phyloP scores from a whole-genome alignment of 2,888 invertebrate species.

The Eristalis tenax region DNA sequence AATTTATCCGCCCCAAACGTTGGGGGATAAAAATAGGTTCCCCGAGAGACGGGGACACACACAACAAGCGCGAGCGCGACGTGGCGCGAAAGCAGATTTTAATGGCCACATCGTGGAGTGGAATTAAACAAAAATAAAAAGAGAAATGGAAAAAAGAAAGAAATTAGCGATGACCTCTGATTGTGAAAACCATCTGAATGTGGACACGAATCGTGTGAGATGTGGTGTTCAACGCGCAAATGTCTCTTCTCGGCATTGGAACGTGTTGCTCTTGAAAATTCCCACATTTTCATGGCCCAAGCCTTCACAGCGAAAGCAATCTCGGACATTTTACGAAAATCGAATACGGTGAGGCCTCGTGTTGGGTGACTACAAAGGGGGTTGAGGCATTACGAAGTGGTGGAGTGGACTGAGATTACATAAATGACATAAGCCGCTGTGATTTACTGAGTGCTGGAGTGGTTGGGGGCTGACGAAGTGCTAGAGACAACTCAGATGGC shows the following conservation, averaged over 20 bases:
- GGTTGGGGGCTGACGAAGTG: no score
- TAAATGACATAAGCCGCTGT: no score
- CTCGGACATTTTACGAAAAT: no score
- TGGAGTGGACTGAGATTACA: no score
- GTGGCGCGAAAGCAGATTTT: not conserved
- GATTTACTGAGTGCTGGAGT: no score
- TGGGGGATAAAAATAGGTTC: slow-evolving; percentile 76
- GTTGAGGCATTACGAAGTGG: no score
- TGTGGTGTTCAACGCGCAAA: not conserved
- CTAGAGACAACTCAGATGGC: no score
- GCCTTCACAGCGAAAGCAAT: no score
- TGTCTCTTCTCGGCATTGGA: not conserved
- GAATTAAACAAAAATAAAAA: not conserved
- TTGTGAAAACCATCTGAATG: not conserved
- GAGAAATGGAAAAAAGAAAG: not conserved
- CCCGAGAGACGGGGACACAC: not conserved
- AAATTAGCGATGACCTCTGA: not conserved
- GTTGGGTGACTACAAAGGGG: no score
- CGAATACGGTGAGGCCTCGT: no score
- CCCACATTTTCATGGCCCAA: not conserved
- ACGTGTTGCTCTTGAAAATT: not conserved
- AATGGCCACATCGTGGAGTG: not conserved
- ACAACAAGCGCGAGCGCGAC: not conserved
- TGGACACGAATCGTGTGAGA: not conserved
- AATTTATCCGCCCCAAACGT: slow-evolving; percentile 48